Conservation (phyloP, 2,888 invertebrate species). For the Philhelius pedissequus region DNA sequence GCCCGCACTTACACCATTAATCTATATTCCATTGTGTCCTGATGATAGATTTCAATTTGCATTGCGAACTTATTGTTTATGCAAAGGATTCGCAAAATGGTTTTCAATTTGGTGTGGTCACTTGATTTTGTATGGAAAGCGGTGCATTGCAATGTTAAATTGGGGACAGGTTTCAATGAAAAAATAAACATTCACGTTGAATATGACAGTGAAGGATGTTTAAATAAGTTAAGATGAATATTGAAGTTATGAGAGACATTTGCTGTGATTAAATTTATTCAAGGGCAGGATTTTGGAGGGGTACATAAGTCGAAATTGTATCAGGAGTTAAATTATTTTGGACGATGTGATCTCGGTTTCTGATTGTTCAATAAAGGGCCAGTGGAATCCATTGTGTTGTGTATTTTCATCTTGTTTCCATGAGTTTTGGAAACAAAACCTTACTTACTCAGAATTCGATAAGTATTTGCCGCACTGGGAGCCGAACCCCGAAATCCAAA, state of each 20-base stretch:
- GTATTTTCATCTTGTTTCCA: no score
- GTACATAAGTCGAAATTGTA: no score
- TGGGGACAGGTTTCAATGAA: neutral
- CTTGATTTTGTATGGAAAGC: neutral
- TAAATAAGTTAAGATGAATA: neutral
- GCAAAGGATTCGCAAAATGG: conserved; percentile 2
- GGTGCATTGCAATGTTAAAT: neutral
- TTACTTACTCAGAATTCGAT: no score
- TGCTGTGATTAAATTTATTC: neutral
- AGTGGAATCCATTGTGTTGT: no score
- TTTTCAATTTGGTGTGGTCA: conserved; percentile 17
- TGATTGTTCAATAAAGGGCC: no score
- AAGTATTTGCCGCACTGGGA: no score
- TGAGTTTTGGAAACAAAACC: no score
- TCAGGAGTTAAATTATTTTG: no score
- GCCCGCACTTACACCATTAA: conserved; percentile 1
- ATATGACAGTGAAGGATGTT: neutral
- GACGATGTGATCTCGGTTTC: no score
- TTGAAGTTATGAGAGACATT: neutral
- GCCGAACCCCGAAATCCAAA: no score
- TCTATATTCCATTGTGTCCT: neutral
- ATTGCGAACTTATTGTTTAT: conserved; percentile 29
- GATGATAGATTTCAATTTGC: conserved; percentile 12
- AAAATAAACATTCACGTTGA: neutral
- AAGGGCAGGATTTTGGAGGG: no score